These are phyloP conservation scores for Bostrychus sinensis DNA, from an alignment of 2,113 vertebrate species.

Conservation along the genomic window DNA sequence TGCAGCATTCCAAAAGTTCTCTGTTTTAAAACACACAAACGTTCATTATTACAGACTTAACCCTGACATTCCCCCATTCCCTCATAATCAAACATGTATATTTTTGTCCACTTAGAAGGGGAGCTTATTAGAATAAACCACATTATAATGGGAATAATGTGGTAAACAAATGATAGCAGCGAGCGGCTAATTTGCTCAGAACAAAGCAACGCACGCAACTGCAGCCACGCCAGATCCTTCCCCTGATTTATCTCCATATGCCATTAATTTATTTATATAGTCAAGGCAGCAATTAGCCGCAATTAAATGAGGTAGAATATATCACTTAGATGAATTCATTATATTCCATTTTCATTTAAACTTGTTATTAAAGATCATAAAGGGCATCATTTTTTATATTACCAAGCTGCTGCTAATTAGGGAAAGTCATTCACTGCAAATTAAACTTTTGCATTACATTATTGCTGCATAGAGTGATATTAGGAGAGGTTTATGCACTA, in stretches of 20 bases:
- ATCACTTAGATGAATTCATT: slow-evolving; percentile 28
- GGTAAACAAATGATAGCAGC: slow-evolving; percentile 66
- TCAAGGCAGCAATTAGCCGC: slow-evolving; percentile 44
- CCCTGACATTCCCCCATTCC: neutral
- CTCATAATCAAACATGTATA: neutral
- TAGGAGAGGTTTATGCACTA: neutral
- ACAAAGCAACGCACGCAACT: slow-evolving; percentile 51
- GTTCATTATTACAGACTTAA: neutral
- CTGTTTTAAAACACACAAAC: slow-evolving; percentile 67
- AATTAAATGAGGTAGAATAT: slow-evolving; percentile 39
- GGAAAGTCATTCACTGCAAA: slow-evolving; percentile 3
- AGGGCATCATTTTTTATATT: slow-evolving; percentile 26
- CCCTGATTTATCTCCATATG: slow-evolving; percentile 48
- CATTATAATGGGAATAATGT: slow-evolving; percentile 39
- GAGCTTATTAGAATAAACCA: slow-evolving; percentile 47
- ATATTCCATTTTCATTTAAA: slow-evolving; percentile 25
- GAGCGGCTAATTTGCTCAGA: slow-evolving; percentile 60
- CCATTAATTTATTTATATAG: slow-evolving; percentile 28
- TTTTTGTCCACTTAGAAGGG: slow-evolving; percentile 21
- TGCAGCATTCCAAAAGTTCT: slow-evolving; percentile 94
- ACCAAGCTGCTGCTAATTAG: slow-evolving; percentile 44
- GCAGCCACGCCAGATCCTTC: slow-evolving; percentile 44
- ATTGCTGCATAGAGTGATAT: neutral
- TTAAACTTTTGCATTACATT: slow-evolving; percentile 18
- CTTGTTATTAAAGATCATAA: slow-evolving; percentile 35